Conservation (phyloP, 2,797 vertebrate species). For the Hipposideros larvatus region DNA sequence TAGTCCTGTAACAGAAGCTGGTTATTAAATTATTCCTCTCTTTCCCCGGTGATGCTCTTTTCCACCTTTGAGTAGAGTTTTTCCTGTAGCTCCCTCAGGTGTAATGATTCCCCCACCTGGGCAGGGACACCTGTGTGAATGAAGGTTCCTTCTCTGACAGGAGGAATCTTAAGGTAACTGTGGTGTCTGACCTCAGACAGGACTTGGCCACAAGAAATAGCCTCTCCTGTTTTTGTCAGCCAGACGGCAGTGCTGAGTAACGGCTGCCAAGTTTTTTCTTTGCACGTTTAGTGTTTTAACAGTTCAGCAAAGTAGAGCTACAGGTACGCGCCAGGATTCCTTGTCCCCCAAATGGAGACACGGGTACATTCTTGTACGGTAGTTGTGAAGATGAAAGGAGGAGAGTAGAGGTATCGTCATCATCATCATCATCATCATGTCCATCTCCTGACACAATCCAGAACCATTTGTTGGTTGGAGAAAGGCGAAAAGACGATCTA, state of each 20-base stretch:
- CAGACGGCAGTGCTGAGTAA: not conserved
- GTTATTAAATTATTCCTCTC: not conserved
- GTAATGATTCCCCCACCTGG: not conserved
- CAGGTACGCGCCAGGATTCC: not conserved
- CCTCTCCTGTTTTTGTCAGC: not conserved
- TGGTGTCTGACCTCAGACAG: not conserved
- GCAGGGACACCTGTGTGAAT: too few relatives aligned
- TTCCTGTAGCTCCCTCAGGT: not conserved
- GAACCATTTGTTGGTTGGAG: not conserved
- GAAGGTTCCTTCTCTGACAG: not conserved
- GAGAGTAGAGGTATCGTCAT: not conserved
- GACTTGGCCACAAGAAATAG: not conserved
- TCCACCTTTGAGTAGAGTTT: not conserved
- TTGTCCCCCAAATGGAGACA: not conserved
- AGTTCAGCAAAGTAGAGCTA: not conserved
- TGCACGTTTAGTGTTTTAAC: not conserved
- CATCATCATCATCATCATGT: not conserved
- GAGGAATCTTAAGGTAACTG: not conserved
- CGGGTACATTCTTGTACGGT: not conserved
- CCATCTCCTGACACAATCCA: not conserved
- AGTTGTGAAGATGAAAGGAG: not conserved
- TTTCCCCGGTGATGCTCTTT: not conserved
- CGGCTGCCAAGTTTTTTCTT: not conserved
- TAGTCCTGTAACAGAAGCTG: not conserved
- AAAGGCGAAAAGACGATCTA: not conserved